Evolutionary conservation across 2,113 vertebrate species (phyloP), one percentile per base, ranked within the genome.

Genomic region (Ivindomyrus marchei): DNA sequence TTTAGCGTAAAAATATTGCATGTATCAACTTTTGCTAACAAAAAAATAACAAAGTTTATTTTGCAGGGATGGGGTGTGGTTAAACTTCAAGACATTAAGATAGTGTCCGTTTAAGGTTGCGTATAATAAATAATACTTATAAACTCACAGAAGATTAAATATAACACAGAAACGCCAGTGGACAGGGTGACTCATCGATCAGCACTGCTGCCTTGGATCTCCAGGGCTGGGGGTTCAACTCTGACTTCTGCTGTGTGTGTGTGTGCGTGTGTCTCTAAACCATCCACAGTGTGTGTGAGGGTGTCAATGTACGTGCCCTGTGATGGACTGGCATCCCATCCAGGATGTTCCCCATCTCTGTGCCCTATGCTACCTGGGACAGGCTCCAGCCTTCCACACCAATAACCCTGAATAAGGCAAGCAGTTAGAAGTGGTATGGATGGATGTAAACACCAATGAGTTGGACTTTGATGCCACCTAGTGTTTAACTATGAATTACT

Each of bases 391-490:
- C 66, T 13, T 3, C 27, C 31, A 11, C 66, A 10, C 2, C 56
- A 62, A 62, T 62, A 62, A 62, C 27, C 66, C 66, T 4, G 11
- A 36, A 4, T 36, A 15, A 15, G 11, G 15, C 19, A 13, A 36
- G 66, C 42, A 8, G 80, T 17, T 46, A 8, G 0, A 27, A 11
- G 42, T 15, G 31, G 45, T 46, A 50, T 11, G 46, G 10, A n/a
- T 13, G 46, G 13, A 70, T 27, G 11, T 0, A 74, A 39, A 9
- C 46, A 4, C 13, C 31, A 19, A 92, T 94, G 50, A 27, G 4
- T 17, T 90, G 93, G 91, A 90, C 91, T 93, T 89, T 96, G 93
- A 92, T 93, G 94, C 95, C 96, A 95, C 93, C 96, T 96, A 95
- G 90, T 94, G 96, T 93, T 89, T 58, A 56, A 83, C 1, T 0